phyloP scores from a whole-genome alignment of 2,797 vertebrate genomes.

The Helarctos malayanus region DNA sequence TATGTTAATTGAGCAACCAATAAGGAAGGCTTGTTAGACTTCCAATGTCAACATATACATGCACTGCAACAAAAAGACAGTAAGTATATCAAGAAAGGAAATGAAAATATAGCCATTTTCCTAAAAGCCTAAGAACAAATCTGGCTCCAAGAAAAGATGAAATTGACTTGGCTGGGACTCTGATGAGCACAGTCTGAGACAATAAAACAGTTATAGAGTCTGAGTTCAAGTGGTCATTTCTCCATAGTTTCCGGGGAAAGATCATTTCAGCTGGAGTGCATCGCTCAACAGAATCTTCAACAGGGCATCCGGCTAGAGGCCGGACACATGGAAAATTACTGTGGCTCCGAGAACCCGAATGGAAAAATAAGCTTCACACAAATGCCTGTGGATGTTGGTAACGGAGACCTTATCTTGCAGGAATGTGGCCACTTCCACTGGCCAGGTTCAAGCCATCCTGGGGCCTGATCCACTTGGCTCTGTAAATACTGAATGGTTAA shows the following conservation, averaged over 20 bases:
- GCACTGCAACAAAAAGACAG: conserved; percentile 50
- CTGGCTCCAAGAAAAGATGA: conserved; percentile 39
- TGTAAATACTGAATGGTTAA: background rate
- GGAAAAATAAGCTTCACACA: conserved; percentile 55
- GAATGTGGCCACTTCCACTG: background rate
- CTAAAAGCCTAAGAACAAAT: conserved; percentile 74
- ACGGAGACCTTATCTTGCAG: conserved; percentile 53
- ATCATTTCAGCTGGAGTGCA: conserved; percentile 75
- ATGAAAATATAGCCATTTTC: conserved; percentile 71
- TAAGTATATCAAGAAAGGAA: conserved; percentile 64
- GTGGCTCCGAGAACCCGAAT: background rate
- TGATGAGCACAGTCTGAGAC: conserved; percentile 64
- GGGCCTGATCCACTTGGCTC: background rate
- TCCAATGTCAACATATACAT: conserved; percentile 15
- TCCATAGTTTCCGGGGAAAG: conserved; percentile 72
- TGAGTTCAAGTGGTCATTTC: conserved; percentile 75
- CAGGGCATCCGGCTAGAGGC: background rate
- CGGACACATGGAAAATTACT: conserved; percentile 55
- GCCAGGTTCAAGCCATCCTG: background rate
- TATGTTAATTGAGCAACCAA: background rate
- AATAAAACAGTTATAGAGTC: conserved; percentile 67
- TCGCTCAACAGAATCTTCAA: background rate
- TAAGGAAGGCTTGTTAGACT: conserved; percentile 49
- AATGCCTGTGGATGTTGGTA: conserved; percentile 11
- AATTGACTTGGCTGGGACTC: conserved; percentile 70